Evolutionary conservation across 1,140 invertebrate genomes (phyloP).

Genomic region (Trachymyrmex septentrionalis): DNA sequence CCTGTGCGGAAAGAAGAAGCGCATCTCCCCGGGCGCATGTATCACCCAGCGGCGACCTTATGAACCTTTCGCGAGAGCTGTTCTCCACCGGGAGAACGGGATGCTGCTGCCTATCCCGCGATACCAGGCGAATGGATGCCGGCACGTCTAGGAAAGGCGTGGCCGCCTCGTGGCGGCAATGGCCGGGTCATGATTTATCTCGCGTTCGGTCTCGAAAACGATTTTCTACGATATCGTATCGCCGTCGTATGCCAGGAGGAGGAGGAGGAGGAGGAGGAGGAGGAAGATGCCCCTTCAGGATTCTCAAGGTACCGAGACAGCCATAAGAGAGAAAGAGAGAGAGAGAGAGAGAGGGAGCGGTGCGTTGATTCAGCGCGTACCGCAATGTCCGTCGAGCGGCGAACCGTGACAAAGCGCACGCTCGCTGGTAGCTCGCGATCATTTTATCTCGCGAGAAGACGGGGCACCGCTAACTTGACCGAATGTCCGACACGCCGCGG

Average conservation of each 20-base stretch:
- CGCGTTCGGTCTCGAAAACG: slow-evolving; percentile 71
- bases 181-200: slow-evolving; percentile 71
- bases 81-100: slow-evolving; percentile 51
- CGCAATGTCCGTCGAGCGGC: background rate
- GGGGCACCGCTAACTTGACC: slow-evolving; percentile 62
- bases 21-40: slow-evolving; percentile 51
- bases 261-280: slow-evolving; percentile 19
- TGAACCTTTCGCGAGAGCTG: slow-evolving; percentile 62
- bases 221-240: slow-evolving; percentile 72
- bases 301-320: slow-evolving; percentile 8
- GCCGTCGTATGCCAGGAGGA: slow-evolving; percentile 36
- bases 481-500: slow-evolving; percentile 53
- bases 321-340: too few species aligned
- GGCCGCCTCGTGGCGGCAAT: slow-evolving; percentile 65
- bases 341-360: too few species aligned
- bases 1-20: slow-evolving; percentile 51
- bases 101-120: slow-evolving; percentile 50
- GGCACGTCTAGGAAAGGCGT: slow-evolving; percentile 79
- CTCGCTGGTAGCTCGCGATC: slow-evolving; percentile 38
- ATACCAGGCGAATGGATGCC: slow-evolving; percentile 69
- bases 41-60: slow-evolving; percentile 65
- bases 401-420: slow-evolving; percentile 23
- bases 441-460: slow-evolving; percentile 44
- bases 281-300: slow-evolving; percentile 10
- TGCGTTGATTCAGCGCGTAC: slow-evolving; percentile 13